Percentiles rank a stretch among this genome's conserved stretches.
These are phyloP conservation scores for Parnassius mnemosyne DNA, from an alignment of 2,888 invertebrate genomes.

Conservation along the genomic window DNA sequence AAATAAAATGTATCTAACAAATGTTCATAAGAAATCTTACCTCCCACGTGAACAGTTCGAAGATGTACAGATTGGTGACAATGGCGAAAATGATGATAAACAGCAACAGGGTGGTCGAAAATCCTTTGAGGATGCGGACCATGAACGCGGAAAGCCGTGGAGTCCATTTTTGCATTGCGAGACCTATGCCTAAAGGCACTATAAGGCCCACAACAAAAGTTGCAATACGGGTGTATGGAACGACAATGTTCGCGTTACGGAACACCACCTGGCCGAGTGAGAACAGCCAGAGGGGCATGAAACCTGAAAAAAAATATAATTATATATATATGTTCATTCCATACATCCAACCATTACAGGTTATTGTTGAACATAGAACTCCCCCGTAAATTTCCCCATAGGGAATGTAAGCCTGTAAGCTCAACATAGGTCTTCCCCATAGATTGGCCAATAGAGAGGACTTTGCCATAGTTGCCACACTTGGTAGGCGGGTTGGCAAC, in stretches of 20 bases:
- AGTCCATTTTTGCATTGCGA: conserved; percentile 84
- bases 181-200: conserved; percentile 83
- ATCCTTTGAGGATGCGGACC: conserved; percentile 90
- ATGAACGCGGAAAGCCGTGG: conserved; percentile 85
- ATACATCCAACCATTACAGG: too few relatives aligned
- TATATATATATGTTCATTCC: not conserved
- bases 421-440: too few relatives aligned
- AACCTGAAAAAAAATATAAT: conserved; percentile 70
- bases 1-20: too few relatives aligned
- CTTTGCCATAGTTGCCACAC: too few relatives aligned
- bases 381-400: too few relatives aligned
- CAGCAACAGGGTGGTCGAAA: conserved; percentile 88
- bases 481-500: too few relatives aligned
- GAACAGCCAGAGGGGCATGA: conserved; percentile 96
- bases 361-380: too few relatives aligned
- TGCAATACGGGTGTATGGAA: conserved; percentile 90
- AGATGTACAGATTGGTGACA: conserved; percentile 93
- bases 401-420: too few relatives aligned
- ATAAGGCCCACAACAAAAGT: conserved; percentile 87
- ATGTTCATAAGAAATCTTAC: conserved; percentile 68
- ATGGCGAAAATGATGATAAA: conserved; percentile 94
- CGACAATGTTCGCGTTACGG: conserved; percentile 83
- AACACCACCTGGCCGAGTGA: conserved; percentile 91
- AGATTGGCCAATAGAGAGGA: too few relatives aligned
- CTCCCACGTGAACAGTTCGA: conserved; percentile 92